A percentile compares a stretch with the other conserved stretches of the same genome.
Conservation (phyloP, 2,888 invertebrate species). For the Holacanthella duospinosa region DNA sequence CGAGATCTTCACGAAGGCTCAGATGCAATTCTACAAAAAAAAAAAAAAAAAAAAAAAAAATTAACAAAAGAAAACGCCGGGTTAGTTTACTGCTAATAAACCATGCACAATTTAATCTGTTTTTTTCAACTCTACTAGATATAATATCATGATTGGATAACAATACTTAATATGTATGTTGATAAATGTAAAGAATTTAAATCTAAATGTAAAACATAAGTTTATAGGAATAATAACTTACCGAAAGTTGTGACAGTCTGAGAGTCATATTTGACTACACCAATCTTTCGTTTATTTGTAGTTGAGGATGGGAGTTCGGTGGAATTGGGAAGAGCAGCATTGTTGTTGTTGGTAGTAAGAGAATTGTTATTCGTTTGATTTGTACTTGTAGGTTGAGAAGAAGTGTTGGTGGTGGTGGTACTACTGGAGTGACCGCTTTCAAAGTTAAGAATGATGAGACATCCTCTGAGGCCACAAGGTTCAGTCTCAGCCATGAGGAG, state of each 20-base stretch:
- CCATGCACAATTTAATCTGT: neutral
- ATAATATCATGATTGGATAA: too few species aligned
- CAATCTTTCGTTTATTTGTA: slow-evolving; percentile 44
- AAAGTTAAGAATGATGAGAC: slow-evolving; percentile 31
- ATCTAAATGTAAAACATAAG: too few species aligned
- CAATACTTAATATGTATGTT: neutral
- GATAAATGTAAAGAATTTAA: too few species aligned
- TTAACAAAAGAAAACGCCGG: neutral
- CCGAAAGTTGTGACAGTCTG: slow-evolving; percentile 73
- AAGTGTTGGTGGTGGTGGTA: too few species aligned
- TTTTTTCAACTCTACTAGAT: too few species aligned
- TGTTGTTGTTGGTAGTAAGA: slow-evolving; percentile 9
- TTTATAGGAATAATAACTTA: too few species aligned
- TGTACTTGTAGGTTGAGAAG: slow-evolving; percentile 11
- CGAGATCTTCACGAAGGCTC: slow-evolving; percentile 73
- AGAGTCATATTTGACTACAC: slow-evolving; percentile 74
- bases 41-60: neutral
- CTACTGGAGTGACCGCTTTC: slow-evolving; percentile 10
- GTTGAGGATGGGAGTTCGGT: neutral
- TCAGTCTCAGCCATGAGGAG: slow-evolving; percentile 74
- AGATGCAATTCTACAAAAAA: slow-evolving; percentile 59
- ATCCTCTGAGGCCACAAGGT: slow-evolving; percentile 66
- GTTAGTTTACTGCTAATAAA: neutral
- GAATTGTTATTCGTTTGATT: slow-evolving; percentile 8
- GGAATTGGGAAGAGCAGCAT: slow-evolving; percentile 1